These are phyloP conservation scores for Cavia porcellus DNA, from an alignment of 2,113 vertebrate species.

Conservation along the genomic window DNA sequence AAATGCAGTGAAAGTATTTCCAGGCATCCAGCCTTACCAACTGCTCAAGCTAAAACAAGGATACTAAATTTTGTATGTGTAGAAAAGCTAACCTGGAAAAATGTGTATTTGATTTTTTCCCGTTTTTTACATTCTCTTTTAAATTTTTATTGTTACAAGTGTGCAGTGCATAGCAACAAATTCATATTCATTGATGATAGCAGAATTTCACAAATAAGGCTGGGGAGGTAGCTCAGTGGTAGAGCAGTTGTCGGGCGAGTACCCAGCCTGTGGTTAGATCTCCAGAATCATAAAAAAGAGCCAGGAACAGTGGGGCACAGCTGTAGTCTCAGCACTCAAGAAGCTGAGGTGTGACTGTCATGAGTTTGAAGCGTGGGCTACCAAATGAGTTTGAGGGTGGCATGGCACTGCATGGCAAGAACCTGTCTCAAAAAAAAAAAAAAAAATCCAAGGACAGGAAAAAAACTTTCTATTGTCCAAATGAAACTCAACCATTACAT, in stretches of 20 bases:
- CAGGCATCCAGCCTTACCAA: constrained; percentile 30
- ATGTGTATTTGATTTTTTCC: neutral
- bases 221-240: neutral
- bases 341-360: neutral
- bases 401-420: neutral
- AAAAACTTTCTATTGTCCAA: neutral
- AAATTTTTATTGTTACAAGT: neutral
- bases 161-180: neutral
- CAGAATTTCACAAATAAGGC: neutral
- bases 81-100: constrained; percentile 25
- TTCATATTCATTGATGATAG: constrained; percentile 17
- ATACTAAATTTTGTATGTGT: constrained; percentile 56
- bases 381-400: too few species aligned
- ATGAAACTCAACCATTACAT: constrained; percentile 22
- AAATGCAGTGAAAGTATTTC: neutral
- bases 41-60: constrained; percentile 20
- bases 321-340: neutral
- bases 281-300: neutral
- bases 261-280: neutral
- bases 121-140: neutral
- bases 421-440: neutral
- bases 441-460: neutral
- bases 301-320: neutral
- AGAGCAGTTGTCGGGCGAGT: neutral
- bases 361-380: neutral